Conservation (phyloP, 2,113 vertebrate species). For the Illadopsis cleaveri region DNA sequence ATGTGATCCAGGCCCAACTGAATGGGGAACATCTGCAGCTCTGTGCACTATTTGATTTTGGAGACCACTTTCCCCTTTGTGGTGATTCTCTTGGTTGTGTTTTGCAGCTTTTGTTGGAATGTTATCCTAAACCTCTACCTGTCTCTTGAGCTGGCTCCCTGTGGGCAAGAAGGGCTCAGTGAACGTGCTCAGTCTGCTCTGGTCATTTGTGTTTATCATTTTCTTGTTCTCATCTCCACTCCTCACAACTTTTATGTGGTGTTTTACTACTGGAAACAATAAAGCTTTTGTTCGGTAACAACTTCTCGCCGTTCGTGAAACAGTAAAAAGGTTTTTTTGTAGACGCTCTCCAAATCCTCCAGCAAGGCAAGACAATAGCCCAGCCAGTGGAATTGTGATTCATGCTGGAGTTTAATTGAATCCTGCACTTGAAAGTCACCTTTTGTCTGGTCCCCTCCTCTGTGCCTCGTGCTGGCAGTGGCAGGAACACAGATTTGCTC, state of each 20-base stretch:
- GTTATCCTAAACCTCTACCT: background rate
- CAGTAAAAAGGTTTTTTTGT: background rate
- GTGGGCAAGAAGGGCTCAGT: background rate
- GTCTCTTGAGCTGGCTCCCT: background rate
- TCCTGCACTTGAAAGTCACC: background rate
- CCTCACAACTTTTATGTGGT: background rate
- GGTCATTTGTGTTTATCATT: background rate
- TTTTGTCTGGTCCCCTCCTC: background rate
- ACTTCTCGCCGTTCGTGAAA: background rate
- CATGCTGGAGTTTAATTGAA: background rate
- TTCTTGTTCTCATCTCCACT: background rate
- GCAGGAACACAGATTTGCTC: background rate
- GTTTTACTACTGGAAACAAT: constrained; percentile 45
- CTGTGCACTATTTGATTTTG: background rate
- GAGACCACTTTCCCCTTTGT: background rate
- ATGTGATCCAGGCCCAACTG: background rate
- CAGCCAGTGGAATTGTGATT: background rate
- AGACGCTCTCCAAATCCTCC: background rate
- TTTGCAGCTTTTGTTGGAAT: background rate
- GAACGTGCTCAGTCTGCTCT: background rate
- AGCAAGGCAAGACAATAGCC: background rate
- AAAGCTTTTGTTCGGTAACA: constrained; percentile 23
- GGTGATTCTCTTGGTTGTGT: background rate
- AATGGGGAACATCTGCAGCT: background rate
- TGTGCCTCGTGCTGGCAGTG: background rate